These are phyloP conservation scores for Smutsia gigantea DNA, from an alignment of 2,797 vertebrate genomes.

Conservation along the genomic window DNA sequence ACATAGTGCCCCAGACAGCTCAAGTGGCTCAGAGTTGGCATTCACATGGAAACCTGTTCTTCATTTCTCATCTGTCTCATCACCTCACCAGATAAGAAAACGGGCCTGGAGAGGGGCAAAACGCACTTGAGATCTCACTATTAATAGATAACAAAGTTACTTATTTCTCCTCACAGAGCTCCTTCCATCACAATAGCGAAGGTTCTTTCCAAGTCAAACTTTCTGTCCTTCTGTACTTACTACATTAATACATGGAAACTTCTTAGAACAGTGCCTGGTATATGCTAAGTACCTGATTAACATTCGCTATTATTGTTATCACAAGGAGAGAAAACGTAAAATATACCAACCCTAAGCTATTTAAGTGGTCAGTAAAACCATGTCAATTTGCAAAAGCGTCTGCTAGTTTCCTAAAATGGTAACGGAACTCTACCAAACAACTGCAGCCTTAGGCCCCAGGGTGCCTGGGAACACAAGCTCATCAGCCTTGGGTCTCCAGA, in stretches of 20 bases:
- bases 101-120: background rate
- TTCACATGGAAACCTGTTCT: background rate
- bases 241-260: background rate
- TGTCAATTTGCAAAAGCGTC: background rate
- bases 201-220: background rate
- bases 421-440: background rate
- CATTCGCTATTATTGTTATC: background rate
- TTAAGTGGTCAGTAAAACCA: background rate
- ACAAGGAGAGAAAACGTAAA: background rate
- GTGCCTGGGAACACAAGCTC: conserved; percentile 14
- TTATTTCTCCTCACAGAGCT: background rate
- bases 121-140: background rate
- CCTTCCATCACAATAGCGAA: background rate
- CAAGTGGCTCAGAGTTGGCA: background rate
- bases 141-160: background rate
- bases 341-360: background rate
- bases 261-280: background rate
- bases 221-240: background rate
- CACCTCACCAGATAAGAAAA: background rate
- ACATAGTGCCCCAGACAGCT: background rate
- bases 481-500: conserved; percentile 79
- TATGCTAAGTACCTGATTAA: background rate
- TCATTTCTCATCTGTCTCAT: background rate
- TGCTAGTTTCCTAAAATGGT: conserved; percentile 47
- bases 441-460: background rate